Evolutionary conservation across 1,140 invertebrate genomes (phyloP).

Genomic region (Philaenus spumarius): DNA sequence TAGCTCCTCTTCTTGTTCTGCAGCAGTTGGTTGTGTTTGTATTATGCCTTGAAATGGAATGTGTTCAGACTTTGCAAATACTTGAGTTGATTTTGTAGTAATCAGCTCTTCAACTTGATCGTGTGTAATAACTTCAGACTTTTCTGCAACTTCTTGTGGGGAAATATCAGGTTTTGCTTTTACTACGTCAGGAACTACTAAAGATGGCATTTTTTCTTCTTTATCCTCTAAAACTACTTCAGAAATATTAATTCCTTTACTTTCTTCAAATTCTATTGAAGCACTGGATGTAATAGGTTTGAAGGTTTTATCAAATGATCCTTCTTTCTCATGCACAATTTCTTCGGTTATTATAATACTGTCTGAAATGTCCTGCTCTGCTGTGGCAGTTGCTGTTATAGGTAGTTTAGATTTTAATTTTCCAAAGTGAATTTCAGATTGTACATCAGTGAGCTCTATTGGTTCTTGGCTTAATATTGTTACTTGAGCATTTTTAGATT

Average conservation of each 20-base stretch:
- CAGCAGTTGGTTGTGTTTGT: conserved; percentile 19
- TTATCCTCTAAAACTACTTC: conserved; percentile 45
- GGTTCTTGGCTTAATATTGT: conserved; percentile 34
- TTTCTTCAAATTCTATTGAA: conserved; percentile 18
- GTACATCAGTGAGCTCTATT: conserved; percentile 37
- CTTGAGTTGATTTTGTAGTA: conserved; percentile 28
- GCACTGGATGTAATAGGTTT: conserved; percentile 18
- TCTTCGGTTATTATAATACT: conserved; percentile 40
- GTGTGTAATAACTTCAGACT: conserved; percentile 27
- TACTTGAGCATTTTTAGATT: conserved; percentile 31
- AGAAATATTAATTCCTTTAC: conserved; percentile 40
- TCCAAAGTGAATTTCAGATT: conserved; percentile 25
- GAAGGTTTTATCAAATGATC: conserved; percentile 24
- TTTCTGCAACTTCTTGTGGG: conserved; percentile 27
- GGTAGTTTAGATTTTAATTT: conserved; percentile 22
- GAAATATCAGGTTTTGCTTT: conserved; percentile 27
- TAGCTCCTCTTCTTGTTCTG: conserved; percentile 28
- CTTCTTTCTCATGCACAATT: conserved; percentile 39
- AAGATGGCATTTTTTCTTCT: conserved; percentile 39
- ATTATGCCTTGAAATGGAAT: conserved; percentile 26
- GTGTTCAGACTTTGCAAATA: conserved; percentile 31
- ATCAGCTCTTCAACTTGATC: conserved; percentile 27
- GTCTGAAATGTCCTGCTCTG: conserved; percentile 31
- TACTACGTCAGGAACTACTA: conserved; percentile 36
- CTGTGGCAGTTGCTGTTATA: conserved; percentile 29